Base-by-base conservation (phyloP, 2,888 invertebrate genomes). In the Celastrina argiolus region DNA sequence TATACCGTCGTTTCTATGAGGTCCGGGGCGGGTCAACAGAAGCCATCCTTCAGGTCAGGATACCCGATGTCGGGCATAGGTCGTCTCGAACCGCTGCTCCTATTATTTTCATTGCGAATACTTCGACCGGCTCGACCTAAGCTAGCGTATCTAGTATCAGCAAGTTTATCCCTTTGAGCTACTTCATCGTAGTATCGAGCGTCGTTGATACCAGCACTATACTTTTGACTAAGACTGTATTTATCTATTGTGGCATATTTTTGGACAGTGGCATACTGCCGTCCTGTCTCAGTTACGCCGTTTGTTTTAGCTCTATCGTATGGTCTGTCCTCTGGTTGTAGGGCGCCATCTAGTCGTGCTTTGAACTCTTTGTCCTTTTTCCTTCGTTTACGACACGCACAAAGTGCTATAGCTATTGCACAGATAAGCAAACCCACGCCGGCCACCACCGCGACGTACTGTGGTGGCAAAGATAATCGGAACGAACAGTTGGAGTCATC, bases 401-500 rank as follows among this genome's bases (percentile, higher is more conserved):
- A 94, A 34, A 94, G 85, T 5, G 93, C 90, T 65, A 94, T 86
- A 63, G 92, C 84, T 61, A 94, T 87, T 42, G 93, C 91, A 71
- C 88, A 89, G 68, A 94, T 85, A 64, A 94, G 90, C 26, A 94
- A 87, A n/a, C 94, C 88, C 0, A 92, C 92, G 10, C 93, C 94
- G n/a, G 92, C 94, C 5, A 92, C 93, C 4, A 94, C 92, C 5
- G 93, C 92, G n/a, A 94, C 91, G 77, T 94, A 94, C 10, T 94
- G 92, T 56, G 94, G 88, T 4, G 95, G 94, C 63, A 95, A 87
- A 16, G 94, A 93, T 75, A 94, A 93, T 68, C 93, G 93, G 72
- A 94, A 94, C 28, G 95, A 94, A 80, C 96, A 96, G 77, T 95
- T 95, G 1, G 93, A 92, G 75, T 95, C 95, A 72, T 95, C 94